phyloP scores from a whole-genome alignment of 1,140 invertebrate species.

The Pseudomyrmex flavicornis region DNA sequence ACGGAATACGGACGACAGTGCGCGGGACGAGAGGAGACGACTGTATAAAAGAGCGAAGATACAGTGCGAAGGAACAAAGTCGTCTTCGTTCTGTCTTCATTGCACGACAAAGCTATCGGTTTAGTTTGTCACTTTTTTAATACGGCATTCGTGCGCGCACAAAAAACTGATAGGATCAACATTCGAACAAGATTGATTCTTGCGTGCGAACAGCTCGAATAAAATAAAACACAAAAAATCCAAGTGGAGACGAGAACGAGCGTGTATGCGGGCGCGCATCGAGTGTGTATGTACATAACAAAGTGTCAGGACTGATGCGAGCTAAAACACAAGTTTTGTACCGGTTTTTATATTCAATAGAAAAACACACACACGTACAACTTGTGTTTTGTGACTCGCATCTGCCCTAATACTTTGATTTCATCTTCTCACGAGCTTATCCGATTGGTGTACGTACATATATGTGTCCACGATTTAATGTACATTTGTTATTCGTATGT shows the following conservation, averaged over 20 bases:
- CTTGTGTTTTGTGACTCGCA: no score
- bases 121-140: constrained; percentile 36
- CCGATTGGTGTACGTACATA: background rate
- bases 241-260: no score
- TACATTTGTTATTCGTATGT: constrained; percentile 43
- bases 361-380: no score
- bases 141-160: constrained; percentile 12
- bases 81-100: constrained; percentile 9
- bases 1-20: background rate
- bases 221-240: background rate
- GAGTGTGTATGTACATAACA: no score
- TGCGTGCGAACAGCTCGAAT: constrained; percentile 1
- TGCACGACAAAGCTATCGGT: background rate
- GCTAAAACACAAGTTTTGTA: no score
- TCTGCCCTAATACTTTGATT: no score
- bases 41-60: no score
- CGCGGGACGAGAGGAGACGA: background rate
- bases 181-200: background rate
- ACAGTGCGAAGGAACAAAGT: background rate
- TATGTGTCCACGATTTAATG: constrained; percentile 15
- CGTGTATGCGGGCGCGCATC: no score
- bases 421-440: background rate
- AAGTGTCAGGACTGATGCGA: no score
- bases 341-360: no score
- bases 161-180: background rate